Evolutionary conservation across 2,888 invertebrate genomes (phyloP), one percentile per base, ranked within the genome.

Genomic region (Chrysotoxum bicinctum): DNA sequence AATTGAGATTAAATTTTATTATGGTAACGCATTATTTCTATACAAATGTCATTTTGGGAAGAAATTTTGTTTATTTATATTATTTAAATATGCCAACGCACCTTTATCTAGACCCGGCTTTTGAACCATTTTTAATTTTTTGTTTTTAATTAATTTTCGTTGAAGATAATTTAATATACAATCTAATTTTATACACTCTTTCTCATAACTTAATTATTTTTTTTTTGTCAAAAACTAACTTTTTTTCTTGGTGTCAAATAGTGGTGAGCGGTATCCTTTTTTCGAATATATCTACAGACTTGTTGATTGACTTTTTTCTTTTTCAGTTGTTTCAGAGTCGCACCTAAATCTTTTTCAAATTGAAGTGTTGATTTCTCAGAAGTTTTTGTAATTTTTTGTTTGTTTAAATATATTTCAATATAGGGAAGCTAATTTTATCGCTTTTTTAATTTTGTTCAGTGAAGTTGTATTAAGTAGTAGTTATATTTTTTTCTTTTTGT

Each of bases 41-140:
- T 50, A 66, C 32, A 35, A 14, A 50, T 50, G 21, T 66, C 48
- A 35, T 50, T 66, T 50, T 50, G 48, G 50, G 23, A 66, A 50
- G 16, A 66, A 50, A 21, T 32, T 35, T 35, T 43, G 3, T 60
- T 43, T 54, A 50, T 16, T 32, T 14, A 10, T 50, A 16, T 54
- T 26, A 62, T 19, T 30, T n/a, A 50, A 48, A 68, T 14, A 77
- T 45, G 30, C 37, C 54, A 69, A 56, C 52, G 62, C 64, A 64
- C 64, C 70, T 75, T 64, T 23, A 40, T n/a, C 64, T 81, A 48
- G 52, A 76, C 58, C 81, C 76, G 81, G 70, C 62, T 45, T 69
- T 56, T 62, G 30, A 62, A 64, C 60, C 52, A 66, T 30, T 68
- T n/a, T 50, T 50, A 32, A 23, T 64, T 12, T 40, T 32, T 52